Evolutionary conservation across 1,140 invertebrate species (phyloP).

Genomic region (Conus ventricosus): DNA sequence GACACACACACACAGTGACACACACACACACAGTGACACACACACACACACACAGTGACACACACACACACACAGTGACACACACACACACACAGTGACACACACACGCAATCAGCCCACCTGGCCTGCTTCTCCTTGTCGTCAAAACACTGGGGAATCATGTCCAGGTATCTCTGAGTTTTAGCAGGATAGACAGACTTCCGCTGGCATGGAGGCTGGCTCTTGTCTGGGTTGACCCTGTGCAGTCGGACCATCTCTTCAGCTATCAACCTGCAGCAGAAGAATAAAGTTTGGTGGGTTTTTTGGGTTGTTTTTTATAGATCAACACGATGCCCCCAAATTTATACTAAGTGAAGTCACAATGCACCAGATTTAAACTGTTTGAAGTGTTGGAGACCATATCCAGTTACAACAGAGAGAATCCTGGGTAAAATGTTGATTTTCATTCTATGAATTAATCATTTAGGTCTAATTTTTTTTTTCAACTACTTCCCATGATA

Average conservation of each 20-base stretch:
- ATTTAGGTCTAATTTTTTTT: too few species aligned
- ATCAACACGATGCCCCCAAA: too few species aligned
- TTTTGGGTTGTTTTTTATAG: too few species aligned
- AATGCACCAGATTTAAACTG: too few species aligned
- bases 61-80: not conserved
- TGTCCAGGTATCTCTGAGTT: conserved; percentile 53
- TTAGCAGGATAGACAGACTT: conserved; percentile 52
- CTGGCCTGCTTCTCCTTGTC: conserved; percentile 59
- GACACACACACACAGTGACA: not conserved
- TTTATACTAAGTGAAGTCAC: too few species aligned
- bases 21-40: not conserved
- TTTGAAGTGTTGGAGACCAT: too few species aligned
- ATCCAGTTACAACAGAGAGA: too few species aligned
- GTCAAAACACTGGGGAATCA: conserved; percentile 58
- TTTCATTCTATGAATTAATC: too few species aligned
- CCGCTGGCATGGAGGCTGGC: not conserved
- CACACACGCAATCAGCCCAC: not conserved
- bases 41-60: not conserved
- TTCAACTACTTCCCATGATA: too few species aligned
- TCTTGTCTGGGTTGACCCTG: conserved; percentile 38
- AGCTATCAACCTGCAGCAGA: conserved; percentile 64
- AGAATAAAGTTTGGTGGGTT: too few species aligned
- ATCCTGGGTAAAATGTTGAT: too few species aligned
- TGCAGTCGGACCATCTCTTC: conserved; percentile 69
- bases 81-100: not conserved